Base-by-base conservation (phyloP, 2,113 vertebrate genomes). In the Paedocypris sp. region DNA sequence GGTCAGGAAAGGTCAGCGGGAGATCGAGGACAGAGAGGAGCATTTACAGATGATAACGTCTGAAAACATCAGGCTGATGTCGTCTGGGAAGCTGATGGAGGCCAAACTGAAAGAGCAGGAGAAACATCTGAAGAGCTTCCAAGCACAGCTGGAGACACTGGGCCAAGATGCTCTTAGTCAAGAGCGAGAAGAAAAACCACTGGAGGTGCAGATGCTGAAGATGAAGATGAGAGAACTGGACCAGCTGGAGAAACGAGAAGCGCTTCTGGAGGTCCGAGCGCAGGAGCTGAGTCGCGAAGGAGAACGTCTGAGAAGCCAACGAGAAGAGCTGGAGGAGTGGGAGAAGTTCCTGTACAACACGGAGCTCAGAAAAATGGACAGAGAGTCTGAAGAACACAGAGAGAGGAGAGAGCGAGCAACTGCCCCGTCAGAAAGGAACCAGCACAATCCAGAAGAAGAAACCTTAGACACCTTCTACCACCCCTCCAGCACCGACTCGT, bases 331-430 rank as follows among this genome's bases (percentile, higher is more conserved):
- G 22, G 74, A 75, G 35, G 71, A 77, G 25, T 76, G 82, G 10
- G 73, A 74, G 11, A 71, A 73, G 47, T 77, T 72, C 53, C 61
- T 85, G 6, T 74, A 77, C 19, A 75, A 80, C 7, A 67, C 26
- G 5, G 82, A 80, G 70, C 50, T 52, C 13, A 47, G 57, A 50
- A 13, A 74, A 1, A 73, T 64, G 3, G 67, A 51, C 0, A 71
- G 72, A 7, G 77, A 73, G 26, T 62, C 62, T 32, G n/a, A n/a
- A n/a, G n/a, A n/a, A n/a, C n/a, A n/a, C n/a, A n/a, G n/a, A n/a
- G n/a, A n/a, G n/a, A n/a, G n/a, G n/a, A n/a, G n/a, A n/a, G n/a
- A n/a, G n/a, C n/a, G n/a, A n/a, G n/a, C n/a, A n/a, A n/a, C n/a
- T n/a, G n/a, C n/a, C n/a, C n/a, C n/a, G n/a, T n/a, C n/a, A n/a